Conservation (phyloP, 2,797 vertebrate genomes). For the Acridotheres tristis region DNA sequence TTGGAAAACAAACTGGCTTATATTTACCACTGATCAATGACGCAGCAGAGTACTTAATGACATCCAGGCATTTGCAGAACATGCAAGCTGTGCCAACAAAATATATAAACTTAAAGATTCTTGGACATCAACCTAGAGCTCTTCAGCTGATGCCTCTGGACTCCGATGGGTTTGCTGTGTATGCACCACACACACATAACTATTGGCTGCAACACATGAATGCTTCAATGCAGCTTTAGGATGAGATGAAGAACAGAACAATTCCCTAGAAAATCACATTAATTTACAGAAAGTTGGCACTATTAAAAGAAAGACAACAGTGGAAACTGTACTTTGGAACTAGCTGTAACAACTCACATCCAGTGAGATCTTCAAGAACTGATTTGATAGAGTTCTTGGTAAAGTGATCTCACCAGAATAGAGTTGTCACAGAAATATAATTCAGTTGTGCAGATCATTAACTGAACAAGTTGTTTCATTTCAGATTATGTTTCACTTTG, state of each 20-base stretch:
- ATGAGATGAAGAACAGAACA: neutral
- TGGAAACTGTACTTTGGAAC: neutral
- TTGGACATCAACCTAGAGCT: neutral
- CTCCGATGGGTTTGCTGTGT: neutral
- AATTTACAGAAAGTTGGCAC: neutral
- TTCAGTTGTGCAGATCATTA: neutral
- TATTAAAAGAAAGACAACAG: neutral
- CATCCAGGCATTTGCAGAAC: neutral
- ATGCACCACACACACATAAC: neutral
- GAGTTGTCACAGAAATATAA: neutral
- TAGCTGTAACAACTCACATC: neutral
- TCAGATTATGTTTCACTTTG: neutral
- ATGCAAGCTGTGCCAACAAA: neutral
- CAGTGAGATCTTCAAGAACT: neutral
- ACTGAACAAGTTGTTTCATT: neutral
- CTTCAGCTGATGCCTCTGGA: neutral
- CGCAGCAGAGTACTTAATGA: neutral
- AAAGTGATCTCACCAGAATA: neutral
- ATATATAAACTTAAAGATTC: neutral
- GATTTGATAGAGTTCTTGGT: neutral
- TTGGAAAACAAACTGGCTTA: conserved; percentile 42
- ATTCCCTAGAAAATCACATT: neutral
- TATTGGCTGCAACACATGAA: neutral
- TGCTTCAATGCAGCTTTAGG: neutral
- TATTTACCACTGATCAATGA: conserved; percentile 25